A percentile compares a stretch with the other conserved stretches of the same genome.
Conservation (phyloP, 2,797 vertebrate species). For the Gymnothorax reevesii region DNA sequence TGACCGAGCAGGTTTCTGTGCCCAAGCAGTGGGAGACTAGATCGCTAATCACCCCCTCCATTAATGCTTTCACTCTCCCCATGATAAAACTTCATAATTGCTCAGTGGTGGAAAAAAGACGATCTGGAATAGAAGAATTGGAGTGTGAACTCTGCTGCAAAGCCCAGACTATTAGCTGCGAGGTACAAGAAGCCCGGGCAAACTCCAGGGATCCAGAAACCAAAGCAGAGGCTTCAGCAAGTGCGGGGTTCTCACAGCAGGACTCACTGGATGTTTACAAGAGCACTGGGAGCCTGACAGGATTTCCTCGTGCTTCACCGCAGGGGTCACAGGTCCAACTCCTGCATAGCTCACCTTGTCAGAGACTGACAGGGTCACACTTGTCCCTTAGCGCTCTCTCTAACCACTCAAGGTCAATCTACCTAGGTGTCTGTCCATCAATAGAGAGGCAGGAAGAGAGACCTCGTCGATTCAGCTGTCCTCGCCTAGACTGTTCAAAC, state of each 20-base stretch:
- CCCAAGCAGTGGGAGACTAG: conserved; percentile 53
- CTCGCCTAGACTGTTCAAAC: conserved; percentile 68
- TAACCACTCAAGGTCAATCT: conserved; percentile 59
- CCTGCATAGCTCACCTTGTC: conserved; percentile 53
- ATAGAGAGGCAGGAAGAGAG: conserved; percentile 38
- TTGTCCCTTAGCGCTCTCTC: conserved; percentile 60
- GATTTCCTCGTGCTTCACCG: conserved; percentile 30
- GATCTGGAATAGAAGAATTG: conserved; percentile 43
- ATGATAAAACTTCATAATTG: conserved; percentile 64
- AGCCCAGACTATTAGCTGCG: conserved; percentile 33
- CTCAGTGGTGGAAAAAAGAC: conserved; percentile 52
- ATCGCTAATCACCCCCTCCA: conserved; percentile 72
- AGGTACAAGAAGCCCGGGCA: conserved; percentile 35
- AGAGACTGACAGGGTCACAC: conserved; percentile 56
- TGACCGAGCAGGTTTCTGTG: conserved; percentile 28
- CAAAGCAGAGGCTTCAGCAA: conserved; percentile 43
- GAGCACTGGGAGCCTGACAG: conserved; percentile 50
- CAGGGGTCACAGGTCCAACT: conserved; percentile 51
- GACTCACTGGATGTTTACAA: conserved; percentile 54
- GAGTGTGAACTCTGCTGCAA: conserved; percentile 43
- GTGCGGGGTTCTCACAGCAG: conserved; percentile 26
- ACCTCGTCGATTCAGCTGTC: conserved; percentile 59
- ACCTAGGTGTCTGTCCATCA: conserved; percentile 48
- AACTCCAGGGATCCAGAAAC: conserved; percentile 45
- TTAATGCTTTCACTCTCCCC: conserved; percentile 78